Conservation (phyloP, 2,113 vertebrate genomes). For the Canis aureus region DNA sequence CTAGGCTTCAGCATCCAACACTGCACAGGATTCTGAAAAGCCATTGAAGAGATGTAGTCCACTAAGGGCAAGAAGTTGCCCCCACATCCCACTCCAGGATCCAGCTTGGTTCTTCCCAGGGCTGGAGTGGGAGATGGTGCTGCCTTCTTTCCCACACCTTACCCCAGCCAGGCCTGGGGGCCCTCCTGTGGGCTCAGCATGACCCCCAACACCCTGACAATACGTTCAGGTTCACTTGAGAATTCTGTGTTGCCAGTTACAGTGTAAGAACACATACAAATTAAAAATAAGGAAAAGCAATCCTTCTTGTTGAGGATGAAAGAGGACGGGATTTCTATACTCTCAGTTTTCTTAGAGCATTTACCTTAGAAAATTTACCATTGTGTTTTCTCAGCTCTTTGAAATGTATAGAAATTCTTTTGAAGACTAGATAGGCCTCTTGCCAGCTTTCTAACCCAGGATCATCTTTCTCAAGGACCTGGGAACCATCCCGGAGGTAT, state of each 20-base stretch:
- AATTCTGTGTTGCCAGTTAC: background rate
- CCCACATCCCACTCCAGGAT: fast-evolving
- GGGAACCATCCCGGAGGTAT: background rate
- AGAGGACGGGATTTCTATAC: background rate
- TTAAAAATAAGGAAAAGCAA: background rate
- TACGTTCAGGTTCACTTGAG: background rate
- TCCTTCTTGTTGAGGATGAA: background rate
- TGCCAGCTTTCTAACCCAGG: background rate
- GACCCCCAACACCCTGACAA: fast-evolving
- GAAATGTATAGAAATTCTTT: background rate
- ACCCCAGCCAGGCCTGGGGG: fast-evolving
- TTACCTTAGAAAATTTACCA: background rate
- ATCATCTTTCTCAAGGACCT: background rate
- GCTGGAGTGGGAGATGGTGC: too few relatives aligned
- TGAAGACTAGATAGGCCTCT: background rate
- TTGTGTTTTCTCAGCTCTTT: background rate
- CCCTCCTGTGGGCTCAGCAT: background rate
- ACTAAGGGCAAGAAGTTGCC: fast-evolving
- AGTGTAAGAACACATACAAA: background rate
- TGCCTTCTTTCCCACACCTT: fast-evolving
- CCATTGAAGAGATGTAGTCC: background rate
- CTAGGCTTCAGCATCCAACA: background rate
- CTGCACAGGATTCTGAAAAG: background rate
- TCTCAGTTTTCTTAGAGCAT: background rate
- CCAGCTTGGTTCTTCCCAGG: background rate